phyloP scores from a whole-genome alignment of 2,797 vertebrate genomes.

The Gymnodraco acuticeps region DNA sequence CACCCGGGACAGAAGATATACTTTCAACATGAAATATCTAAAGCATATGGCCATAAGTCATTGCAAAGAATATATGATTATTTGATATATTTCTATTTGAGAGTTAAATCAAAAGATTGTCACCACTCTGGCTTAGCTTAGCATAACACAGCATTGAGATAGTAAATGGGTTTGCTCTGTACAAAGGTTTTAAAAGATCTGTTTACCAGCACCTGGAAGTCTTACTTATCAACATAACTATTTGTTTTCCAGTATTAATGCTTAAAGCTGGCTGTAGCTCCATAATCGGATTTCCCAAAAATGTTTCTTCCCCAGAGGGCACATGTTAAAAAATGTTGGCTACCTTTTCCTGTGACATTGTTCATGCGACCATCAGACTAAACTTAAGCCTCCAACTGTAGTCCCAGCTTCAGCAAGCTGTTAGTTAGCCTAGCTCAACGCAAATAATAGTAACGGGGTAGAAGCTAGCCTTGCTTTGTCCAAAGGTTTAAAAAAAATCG shows the following conservation, averaged over 20 bases:
- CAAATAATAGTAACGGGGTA: too few species aligned
- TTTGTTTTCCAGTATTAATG: background rate
- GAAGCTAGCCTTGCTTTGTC: background rate
- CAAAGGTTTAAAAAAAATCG: background rate
- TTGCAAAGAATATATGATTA: background rate
- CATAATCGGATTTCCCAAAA: background rate
- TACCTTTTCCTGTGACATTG: too few species aligned
- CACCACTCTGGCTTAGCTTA: background rate
- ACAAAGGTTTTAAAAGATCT: background rate
- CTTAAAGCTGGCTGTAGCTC: background rate
- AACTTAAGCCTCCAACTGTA: too few species aligned
- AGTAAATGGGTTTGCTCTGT: background rate
- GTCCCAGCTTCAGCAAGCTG: too few species aligned
- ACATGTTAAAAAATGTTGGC: background rate
- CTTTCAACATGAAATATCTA: background rate
- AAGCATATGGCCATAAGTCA: background rate
- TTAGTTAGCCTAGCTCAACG: too few species aligned
- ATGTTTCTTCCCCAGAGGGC: background rate
- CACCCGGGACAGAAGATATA: slow-evolving; percentile 27
- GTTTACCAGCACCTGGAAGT: background rate
- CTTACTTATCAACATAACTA: background rate
- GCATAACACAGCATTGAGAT: slow-evolving; percentile 10
- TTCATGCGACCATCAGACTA: too few species aligned
- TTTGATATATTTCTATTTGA: background rate
- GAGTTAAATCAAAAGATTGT: background rate